A percentile compares a stretch with the other conserved stretches of the same genome.
phyloP scores from a whole-genome alignment of 1,140 invertebrate species.

The Drosophila hydei region DNA sequence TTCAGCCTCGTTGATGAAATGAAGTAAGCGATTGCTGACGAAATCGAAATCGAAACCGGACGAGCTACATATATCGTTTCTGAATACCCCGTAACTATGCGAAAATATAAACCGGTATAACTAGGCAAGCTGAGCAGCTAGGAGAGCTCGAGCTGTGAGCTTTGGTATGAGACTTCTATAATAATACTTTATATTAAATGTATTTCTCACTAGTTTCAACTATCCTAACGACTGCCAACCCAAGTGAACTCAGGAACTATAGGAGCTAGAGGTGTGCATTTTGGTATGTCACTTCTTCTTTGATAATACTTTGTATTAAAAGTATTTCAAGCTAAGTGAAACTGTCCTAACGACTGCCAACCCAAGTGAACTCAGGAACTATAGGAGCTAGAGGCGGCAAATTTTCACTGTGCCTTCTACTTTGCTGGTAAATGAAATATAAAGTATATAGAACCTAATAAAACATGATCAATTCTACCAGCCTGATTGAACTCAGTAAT shows the following conservation, averaged over 20 bases:
- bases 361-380: neutral
- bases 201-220: too few relatives aligned
- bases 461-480: too few relatives aligned
- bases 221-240: neutral
- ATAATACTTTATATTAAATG: too few relatives aligned
- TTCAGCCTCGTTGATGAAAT: slow-evolving; percentile 9
- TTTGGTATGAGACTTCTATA: neutral
- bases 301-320: neutral
- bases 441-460: neutral
- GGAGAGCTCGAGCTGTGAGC: neutral
- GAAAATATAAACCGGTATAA: too few relatives aligned
- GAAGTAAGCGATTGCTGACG: slow-evolving; percentile 6
- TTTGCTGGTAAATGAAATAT: neutral
- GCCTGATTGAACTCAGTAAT: too few relatives aligned
- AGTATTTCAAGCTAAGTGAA: neutral
- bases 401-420: neutral
- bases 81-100: slow-evolving; percentile 1
- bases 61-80: neutral
- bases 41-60: slow-evolving; percentile 28
- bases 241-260: neutral
- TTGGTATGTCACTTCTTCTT: neutral
- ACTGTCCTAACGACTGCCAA: neutral
- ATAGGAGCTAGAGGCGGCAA: neutral
- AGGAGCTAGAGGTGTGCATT: neutral
- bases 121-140: neutral